Base-by-base conservation (phyloP, 2,888 invertebrate species). In the Empis stercorea region DNA sequence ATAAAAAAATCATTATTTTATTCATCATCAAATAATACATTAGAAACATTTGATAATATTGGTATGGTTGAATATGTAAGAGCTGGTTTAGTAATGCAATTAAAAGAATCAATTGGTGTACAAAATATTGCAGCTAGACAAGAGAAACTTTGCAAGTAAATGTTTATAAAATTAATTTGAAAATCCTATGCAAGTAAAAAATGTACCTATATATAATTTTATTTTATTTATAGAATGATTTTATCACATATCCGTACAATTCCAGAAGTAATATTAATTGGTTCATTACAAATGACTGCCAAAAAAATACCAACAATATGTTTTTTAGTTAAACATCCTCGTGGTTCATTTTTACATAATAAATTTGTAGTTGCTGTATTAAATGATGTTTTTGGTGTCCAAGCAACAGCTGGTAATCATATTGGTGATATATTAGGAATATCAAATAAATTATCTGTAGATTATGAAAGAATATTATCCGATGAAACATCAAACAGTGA, bases 341-440 rank as follows among this genome's bases (percentile, higher is more conserved):
- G 83, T 36, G 86, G 87, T 30, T 80, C 84, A 13, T 91, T 86
- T 63, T 76, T 92, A 2, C 93, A 93, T 65, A 87, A 92, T 23
- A 53, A 54, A 46, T 56, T 74, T 71, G 81, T 93, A 10, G 84
- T 84, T 56, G 84, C 87, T 10, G 76, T 93, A 16, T 74, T 94
- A 40, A 93, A 92, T 61, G 92, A 94, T 61, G 80, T 94, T 23
- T 93, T 91, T 64, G 93, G 93, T 0, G 87, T 94, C 46, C 92
- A 92, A 68, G 84, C 84, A 0, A 73, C 86, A 51, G 83, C 85
- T 1, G 87, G 86, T 0, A 80, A 87, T 45, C 82, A 85, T 46
- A 91, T 92, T 61, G 87, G 87, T 4, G 85, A 87, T 66, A 71
- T 91, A 15, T 72, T 93, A 47, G 91, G 91, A 11, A 89, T 93